Evolutionary conservation across 2,113 vertebrate species (phyloP), one percentile per base, ranked within the genome.

Genomic region (Erythrocercus mccallii): DNA sequence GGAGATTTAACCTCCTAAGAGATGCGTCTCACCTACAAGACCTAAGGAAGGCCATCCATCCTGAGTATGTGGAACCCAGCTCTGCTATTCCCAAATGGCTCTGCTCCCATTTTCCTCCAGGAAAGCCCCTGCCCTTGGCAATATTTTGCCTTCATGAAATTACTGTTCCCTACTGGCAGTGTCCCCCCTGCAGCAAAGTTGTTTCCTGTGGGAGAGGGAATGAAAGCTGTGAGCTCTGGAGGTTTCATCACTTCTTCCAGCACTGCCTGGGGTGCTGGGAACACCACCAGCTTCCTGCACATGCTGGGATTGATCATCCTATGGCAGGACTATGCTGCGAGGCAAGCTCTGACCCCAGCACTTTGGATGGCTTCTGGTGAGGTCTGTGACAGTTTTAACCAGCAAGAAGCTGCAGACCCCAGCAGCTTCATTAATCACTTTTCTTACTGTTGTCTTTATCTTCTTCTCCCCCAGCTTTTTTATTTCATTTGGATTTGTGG

Each of bases 261-360:
- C 42, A 45, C 21, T 61, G 27, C 44, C 31, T 64, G 61, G 37
- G 65, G 31, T 88, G 44, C 35, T 18, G 10, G 65, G 40, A 81
- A 24, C 2, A 16, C 31, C 48, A n/a, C 8, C n/a, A 14, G 2
- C 30, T 66, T 77, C 53, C 44, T 68, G n/a, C 56, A 45, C 40
- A 4, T 17, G 15, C 70, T 69, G 70, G 62, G 50, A 51, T 12
- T 19, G n/a, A 79, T 35, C 73, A 54, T 53, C 47, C 64, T 33
- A 12, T 0, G 1, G 60, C 15, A 25, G 35, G 53, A 40, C 31
- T 38, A 14, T 50, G 33, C 54, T 50, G 47, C 0, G 0, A 65
- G 70, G 40, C 20, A 11, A 56, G 31, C 24, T 92, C 61, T 57
- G 45, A 23, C 31, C 25, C 58, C 42, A 50, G 1, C 31, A 40